A percentile compares a stretch with the other conserved stretches of the same genome.
Conservation (phyloP, 53 echinoderm and acorn worm species). For the Temnopleurus reevesii region DNA sequence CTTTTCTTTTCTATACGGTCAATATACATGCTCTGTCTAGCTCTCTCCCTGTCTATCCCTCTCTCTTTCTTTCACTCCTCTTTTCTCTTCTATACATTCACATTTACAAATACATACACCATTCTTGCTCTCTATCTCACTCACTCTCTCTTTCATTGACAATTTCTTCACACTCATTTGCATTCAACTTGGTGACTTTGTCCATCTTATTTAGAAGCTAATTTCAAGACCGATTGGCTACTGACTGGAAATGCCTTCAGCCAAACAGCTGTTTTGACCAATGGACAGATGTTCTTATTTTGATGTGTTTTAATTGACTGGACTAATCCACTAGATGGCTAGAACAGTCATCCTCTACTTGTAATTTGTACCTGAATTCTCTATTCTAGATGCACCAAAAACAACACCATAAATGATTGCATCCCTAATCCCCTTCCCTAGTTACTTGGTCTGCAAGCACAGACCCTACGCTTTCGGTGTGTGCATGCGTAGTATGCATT, state of each 20-base stretch:
- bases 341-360: not conserved
- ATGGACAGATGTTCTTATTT: not conserved
- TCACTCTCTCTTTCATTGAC: not conserved
- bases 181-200: not conserved
- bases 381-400: not conserved
- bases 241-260: not conserved
- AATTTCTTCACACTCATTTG: not conserved
- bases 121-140: not conserved
- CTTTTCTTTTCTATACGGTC: not conserved
- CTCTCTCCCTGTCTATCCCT: not conserved
- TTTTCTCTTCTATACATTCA: not conserved
- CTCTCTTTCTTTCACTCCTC: not conserved
- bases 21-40: not conserved
- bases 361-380: no score
- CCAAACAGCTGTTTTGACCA: conserved; percentile 40
- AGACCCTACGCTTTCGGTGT: no score
- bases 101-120: not conserved
- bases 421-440: no score
- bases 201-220: not conserved
- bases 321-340: not conserved
- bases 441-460: no score
- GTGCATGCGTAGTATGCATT: no score
- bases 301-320: conserved; percentile 23
- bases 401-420: not conserved
- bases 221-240: not conserved